A percentile compares a stretch with the other conserved stretches of the same genome.
Evolutionary conservation across 2,888 invertebrate genomes (phyloP).

Genomic region (Fissipunctia ypsillon): DNA sequence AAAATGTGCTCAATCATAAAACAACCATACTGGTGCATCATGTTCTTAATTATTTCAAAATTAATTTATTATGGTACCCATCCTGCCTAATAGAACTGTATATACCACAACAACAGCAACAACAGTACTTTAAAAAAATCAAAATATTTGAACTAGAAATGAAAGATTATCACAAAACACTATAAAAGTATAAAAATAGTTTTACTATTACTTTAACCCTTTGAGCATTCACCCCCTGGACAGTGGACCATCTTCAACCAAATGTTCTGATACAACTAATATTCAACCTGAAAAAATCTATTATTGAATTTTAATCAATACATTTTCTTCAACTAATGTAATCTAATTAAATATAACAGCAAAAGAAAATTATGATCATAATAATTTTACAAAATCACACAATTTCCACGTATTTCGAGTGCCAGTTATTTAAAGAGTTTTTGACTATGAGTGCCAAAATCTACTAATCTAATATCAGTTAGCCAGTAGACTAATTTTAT

Average conservation of each 20-base stretch:
- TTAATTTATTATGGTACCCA: neutral
- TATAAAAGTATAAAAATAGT: conserved; percentile 25
- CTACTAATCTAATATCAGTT: neutral
- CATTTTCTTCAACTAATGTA: neutral
- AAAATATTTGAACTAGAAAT: neutral
- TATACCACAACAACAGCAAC: conserved; percentile 14
- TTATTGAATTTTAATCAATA: neutral
- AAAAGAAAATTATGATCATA: neutral
- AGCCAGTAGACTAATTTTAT: neutral
- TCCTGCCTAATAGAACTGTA: conserved; percentile 20
- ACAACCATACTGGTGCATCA: neutral
- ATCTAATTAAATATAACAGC: neutral
- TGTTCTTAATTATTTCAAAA: conserved; percentile 5
- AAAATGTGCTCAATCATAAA: conserved; percentile 2
- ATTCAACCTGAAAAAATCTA: neutral
- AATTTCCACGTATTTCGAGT: neutral
- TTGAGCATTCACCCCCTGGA: conserved; percentile 35
- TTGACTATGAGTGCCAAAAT: conserved; percentile 10
- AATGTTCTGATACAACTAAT: neutral
- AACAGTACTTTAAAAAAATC: neutral
- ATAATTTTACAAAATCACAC: conserved; percentile 5
- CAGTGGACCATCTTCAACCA: neutral
- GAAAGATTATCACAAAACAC: neutral
- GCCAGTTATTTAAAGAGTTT: conserved; percentile 1
- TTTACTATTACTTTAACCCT: neutral